phyloP scores from a whole-genome alignment of 2,888 invertebrate species.

The Hecatera dysodea region DNA sequence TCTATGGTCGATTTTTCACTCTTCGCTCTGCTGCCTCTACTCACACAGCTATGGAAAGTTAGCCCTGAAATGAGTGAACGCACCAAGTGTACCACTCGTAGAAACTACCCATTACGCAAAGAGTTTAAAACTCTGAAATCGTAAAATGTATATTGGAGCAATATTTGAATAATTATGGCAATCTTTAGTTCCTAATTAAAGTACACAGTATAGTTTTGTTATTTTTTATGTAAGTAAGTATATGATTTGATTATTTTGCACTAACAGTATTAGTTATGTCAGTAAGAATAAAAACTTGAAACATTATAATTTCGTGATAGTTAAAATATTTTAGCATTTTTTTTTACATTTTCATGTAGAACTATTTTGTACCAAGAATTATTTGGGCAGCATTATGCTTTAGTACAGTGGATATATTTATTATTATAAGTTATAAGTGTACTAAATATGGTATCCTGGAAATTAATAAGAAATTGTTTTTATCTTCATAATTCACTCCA shows the following conservation, averaged over 20 bases:
- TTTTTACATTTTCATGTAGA: not conserved
- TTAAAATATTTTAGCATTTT: not conserved
- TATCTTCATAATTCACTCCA: not conserved
- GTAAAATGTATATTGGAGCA: not conserved
- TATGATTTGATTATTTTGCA: slow-evolving; percentile 30
- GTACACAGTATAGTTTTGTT: slow-evolving; percentile 37
- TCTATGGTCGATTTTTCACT: not conserved
- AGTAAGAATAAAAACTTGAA: slow-evolving; percentile 12
- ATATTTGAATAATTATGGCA: slow-evolving; percentile 7
- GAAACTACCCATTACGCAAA: not conserved
- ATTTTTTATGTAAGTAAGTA: not conserved
- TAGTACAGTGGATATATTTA: slow-evolving; percentile 17
- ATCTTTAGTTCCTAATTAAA: slow-evolving; percentile 44
- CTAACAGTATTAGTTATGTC: slow-evolving; percentile 59
- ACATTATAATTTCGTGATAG: not conserved
- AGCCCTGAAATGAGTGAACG: not conserved
- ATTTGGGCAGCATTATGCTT: not conserved
- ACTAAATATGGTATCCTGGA: slow-evolving; percentile 5
- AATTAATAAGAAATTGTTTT: slow-evolving; percentile 3
- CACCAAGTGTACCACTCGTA: slow-evolving; percentile 1
- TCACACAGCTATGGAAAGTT: not conserved
- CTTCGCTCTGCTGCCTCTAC: not conserved
- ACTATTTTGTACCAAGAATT: not conserved
- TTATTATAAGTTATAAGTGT: slow-evolving; percentile 1
- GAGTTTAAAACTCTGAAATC: slow-evolving; percentile 25